Conservation (phyloP, 92 coral and sea anemone genomes). For the Zoanthus sansibaricus region DNA sequence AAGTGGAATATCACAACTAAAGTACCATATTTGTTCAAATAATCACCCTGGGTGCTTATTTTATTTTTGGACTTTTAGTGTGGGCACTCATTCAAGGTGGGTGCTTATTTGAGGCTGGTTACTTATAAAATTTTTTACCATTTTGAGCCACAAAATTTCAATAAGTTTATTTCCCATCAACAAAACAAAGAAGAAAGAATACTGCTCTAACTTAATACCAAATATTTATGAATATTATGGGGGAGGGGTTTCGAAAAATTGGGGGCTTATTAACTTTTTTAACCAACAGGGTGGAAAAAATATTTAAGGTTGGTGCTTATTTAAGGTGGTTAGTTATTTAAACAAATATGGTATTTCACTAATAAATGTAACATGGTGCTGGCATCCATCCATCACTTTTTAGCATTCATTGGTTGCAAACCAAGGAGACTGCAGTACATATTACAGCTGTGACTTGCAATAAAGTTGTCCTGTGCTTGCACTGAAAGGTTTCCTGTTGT, state of each 20-base stretch:
- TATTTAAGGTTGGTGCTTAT: neutral
- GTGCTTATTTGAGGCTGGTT: conserved; percentile 7
- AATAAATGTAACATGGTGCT: conserved; percentile 4
- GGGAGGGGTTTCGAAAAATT: neutral
- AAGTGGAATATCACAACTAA: neutral
- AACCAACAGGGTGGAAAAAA: neutral
- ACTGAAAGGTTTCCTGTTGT: conserved; percentile 16
- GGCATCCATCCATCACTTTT: conserved; percentile 23
- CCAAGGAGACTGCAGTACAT: conserved; percentile 14
- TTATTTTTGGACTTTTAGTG: too few species aligned
- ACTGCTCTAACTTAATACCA: neutral
- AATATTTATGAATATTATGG: neutral
- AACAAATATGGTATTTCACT: conserved; percentile 5
- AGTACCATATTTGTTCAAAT: conserved; percentile 12
- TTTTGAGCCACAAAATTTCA: neutral
- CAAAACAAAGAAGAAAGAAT: conserved; percentile 10
- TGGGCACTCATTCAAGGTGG: neutral
- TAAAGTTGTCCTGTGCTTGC: conserved; percentile 8
- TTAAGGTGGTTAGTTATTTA: neutral
- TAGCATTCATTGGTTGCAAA: neutral
- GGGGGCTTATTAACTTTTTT: conserved; percentile 13
- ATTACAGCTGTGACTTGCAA: conserved; percentile 24
- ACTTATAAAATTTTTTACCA: neutral
- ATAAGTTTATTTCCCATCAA: conserved; percentile 4
- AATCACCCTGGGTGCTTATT: neutral